phyloP scores from a whole-genome alignment of 1,140 invertebrate species.

The Phocides pigmalion region DNA sequence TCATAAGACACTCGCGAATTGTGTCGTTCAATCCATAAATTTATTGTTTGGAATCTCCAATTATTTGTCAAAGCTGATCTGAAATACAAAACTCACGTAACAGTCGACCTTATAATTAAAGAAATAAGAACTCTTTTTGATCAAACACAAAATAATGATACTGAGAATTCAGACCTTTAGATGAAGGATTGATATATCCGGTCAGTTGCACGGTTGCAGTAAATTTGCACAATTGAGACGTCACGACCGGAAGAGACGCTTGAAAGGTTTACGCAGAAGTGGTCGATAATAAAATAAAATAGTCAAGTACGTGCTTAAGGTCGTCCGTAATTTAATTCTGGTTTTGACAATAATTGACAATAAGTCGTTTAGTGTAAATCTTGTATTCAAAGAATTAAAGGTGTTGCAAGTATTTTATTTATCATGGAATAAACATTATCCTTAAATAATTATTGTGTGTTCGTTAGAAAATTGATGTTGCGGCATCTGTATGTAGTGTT shows the following conservation, averaged over 20 bases:
- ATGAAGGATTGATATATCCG: slow-evolving; percentile 42
- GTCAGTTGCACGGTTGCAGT: too few species aligned
- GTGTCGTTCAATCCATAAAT: slow-evolving; percentile 33
- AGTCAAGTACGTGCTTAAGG: not conserved
- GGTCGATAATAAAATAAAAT: slow-evolving; percentile 16
- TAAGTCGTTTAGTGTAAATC: too few species aligned
- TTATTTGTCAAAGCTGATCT: slow-evolving; percentile 12
- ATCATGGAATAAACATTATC: too few species aligned
- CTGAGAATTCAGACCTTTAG: slow-evolving; percentile 9
- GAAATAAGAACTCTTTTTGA: not conserved
- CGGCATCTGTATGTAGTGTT: too few species aligned
- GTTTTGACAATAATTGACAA: not conserved
- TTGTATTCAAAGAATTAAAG: too few species aligned
- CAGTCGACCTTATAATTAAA: too few species aligned
- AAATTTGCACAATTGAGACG: slow-evolving; percentile 45
- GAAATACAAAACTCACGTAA: not conserved
- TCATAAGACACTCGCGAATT: slow-evolving; percentile 41
- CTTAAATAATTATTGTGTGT: too few species aligned
- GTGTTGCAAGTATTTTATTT: not conserved
- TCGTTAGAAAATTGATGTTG: too few species aligned
- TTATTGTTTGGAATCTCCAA: slow-evolving; percentile 33
- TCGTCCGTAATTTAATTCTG: not conserved
- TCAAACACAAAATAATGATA: not conserved
- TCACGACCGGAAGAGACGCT: slow-evolving; percentile 19
- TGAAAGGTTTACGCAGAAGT: slow-evolving; percentile 16